Evolutionary conservation across 2,113 vertebrate species (phyloP), one percentile per base, ranked within the genome.

Genomic region (Grantiella picta): DNA sequence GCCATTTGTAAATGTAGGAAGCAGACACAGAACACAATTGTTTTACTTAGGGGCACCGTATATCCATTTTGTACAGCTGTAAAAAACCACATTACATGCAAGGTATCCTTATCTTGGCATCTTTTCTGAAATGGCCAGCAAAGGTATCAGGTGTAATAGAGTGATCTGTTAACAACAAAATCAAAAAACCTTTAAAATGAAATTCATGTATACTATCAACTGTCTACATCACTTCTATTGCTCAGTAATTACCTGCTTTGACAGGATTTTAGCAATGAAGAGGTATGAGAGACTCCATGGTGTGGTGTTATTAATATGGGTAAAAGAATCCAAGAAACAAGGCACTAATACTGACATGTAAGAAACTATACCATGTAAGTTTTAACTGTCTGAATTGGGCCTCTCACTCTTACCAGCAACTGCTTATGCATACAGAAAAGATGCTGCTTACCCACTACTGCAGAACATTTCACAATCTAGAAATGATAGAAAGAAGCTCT

Each of bases 331-430:
- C 15, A 72, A 71, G 68, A 86, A 93, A 76, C 5, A 63, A 90
- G 50, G 66, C 35, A 49, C 17, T 42, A 81, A 84, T 59, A 91
- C 13, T 40, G 53, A 35, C 22, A 71, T 28, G 83, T 38, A 89
- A 88, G 73, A 90, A 96, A 60, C 9, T 88, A 27, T 21, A 77
- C 38, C 38, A 19, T 20, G 0, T 8, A 87, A 68, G 49, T 82
- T 64, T 83, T 47, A 89, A 70, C 60, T 60, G 38, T 15, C 60
- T 36, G 90, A 40, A 90, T 59, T 72, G 73, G 79, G 66, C 93
- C 86, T 89, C 88, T 96, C 83, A 69, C 11, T 89, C 88, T 96
- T 83, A 70, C 11, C 15, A 54, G 82, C 57, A 52, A 66, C 91
- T 69, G 70, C 23, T 68, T 71, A 64, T 61, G 80, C 82, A 29